Base-by-base conservation (phyloP, 2,797 vertebrate species). In the Anolis apletophallus region DNA sequence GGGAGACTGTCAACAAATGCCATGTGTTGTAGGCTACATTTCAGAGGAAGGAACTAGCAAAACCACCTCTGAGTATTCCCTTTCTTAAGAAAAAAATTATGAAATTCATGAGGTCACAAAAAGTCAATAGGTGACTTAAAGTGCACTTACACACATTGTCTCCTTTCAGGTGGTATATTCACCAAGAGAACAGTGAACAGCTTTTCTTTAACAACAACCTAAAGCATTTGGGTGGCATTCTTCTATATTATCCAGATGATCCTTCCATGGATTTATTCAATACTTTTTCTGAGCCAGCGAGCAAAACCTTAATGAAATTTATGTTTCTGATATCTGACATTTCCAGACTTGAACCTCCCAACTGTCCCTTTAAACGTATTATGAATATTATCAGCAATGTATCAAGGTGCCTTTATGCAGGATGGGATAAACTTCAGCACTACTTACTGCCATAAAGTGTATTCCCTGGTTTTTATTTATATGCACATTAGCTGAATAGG, bases 381-480 rank as follows among this genome's bases (percentile, higher is more conserved):
- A 96, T 78, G 94, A 95, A 96, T 95, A 96, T 96, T 95, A 96
- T 96, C 95, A 91, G 96, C 93, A 96, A 97, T 97, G 95, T 96
- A 96, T 97, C 96, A 97, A 97, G 96, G 95, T 97, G 96, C 96
- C 96, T 96, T 96, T 95, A 57, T 73, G 93, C 93, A 95, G 94
- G 95, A 94, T 84, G 91, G 96, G 95, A 97, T 96, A 96, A 97
- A 97, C 95, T 96, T 96, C 94, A 94, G 94, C 94, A 96, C 94
- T 96, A 96, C 94, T 96, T 96, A 97, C 94, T 96, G 96, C 96
- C 93, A 96, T 97, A 96, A 97, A 96, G 93, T 94, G 95, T 94
- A 96, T 96, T 95, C 94, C 90, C 93, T 96, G 94, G 95, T 95
- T 96, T 96, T 97, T 97, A 97, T 97, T 97, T 97, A 97, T 97